These are phyloP conservation scores for Eretmochelys imbricata DNA, from an alignment of 2,113 vertebrate species.

Conservation along the genomic window DNA sequence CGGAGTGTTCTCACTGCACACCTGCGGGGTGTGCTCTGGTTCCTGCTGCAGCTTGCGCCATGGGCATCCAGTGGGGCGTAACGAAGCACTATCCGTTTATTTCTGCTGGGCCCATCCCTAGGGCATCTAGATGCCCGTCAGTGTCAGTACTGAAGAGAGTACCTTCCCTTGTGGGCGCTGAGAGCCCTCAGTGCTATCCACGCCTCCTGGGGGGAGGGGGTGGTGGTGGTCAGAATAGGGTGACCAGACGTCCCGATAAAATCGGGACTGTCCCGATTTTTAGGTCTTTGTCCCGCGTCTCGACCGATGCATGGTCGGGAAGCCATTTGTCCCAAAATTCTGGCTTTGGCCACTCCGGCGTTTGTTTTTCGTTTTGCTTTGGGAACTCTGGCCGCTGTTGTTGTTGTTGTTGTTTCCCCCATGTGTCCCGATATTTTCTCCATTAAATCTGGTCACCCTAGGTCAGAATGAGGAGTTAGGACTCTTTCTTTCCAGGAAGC, in stretches of 20 bases:
- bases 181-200: background rate
- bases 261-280: too few species aligned
- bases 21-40: fast-evolving
- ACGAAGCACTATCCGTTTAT: fast-evolving
- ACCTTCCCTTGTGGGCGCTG: fast-evolving
- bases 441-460: too few species aligned
- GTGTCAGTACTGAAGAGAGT: fast-evolving
- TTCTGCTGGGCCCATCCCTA: fast-evolving
- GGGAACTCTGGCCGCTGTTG: too few species aligned
- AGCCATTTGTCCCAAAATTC: too few species aligned
- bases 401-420: too few species aligned
- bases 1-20: background rate
- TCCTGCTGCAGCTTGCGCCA: background rate
- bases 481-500: background rate
- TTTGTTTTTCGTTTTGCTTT: too few species aligned
- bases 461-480: background rate
- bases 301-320: too few species aligned
- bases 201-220: fast-evolving
- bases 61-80: fast-evolving
- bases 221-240: too few species aligned
- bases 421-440: too few species aligned
- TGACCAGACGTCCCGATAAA: too few species aligned
- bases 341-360: too few species aligned
- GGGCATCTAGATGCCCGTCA: fast-evolving
- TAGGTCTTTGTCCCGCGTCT: too few species aligned